Evolutionary conservation across 2,113 vertebrate genomes (phyloP).

Genomic region (Campylorhamphus procurvoides): DNA sequence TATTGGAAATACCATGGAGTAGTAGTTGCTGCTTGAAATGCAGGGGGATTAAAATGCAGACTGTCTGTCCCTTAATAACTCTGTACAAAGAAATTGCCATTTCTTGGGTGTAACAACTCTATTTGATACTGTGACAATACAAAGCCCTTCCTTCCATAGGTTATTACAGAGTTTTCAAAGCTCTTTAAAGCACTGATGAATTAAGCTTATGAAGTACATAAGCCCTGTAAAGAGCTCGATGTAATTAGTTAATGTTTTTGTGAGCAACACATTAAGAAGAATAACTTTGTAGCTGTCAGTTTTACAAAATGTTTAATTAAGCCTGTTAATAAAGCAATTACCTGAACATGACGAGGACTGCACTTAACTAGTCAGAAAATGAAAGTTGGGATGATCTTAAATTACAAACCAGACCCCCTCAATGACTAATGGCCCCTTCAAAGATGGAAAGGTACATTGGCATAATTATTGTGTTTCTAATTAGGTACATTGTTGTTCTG

Average conservation of each 20-base stretch:
- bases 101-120: neutral
- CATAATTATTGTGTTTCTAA: conserved; percentile 63
- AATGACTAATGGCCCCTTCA: conserved; percentile 54
- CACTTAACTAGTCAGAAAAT: conserved; percentile 69
- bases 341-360: conserved; percentile 63
- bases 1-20: neutral
- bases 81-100: neutral
- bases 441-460: conserved; percentile 66
- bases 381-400: conserved; percentile 73
- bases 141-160: neutral
- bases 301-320: conserved; percentile 76
- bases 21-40: neutral
- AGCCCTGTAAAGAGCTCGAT: conserved; percentile 33
- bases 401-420: conserved; percentile 59
- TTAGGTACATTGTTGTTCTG: conserved; percentile 65
- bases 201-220: neutral
- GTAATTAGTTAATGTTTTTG: conserved; percentile 74
- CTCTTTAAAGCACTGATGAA: conserved; percentile 39
- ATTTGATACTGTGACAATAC: neutral
- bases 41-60: neutral
- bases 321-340: conserved; percentile 77
- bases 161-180: neutral
- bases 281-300: conserved; percentile 65
- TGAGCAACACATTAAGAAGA: conserved; percentile 68
- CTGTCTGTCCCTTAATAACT: neutral